A percentile compares a stretch with the other conserved stretches of the same genome.
These are phyloP conservation scores for Malurus leucopterus DNA, from an alignment of 2,797 vertebrate species.

Conservation along the genomic window DNA sequence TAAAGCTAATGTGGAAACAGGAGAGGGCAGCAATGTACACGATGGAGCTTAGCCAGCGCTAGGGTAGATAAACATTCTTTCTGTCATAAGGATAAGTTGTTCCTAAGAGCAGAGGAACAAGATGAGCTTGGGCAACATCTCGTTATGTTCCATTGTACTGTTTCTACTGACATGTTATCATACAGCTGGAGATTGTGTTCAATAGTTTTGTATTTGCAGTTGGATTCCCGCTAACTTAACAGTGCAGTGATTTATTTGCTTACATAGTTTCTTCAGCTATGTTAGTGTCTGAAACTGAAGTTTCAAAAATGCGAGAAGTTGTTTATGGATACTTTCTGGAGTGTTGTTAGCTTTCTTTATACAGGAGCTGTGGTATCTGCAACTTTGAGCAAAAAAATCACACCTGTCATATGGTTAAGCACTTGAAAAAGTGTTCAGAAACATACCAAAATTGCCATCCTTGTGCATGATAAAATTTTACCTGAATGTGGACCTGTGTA, in stretches of 20 bases:
- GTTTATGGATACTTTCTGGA: not conserved
- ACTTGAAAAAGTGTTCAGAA: not conserved
- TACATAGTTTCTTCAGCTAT: not conserved
- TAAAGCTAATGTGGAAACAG: not conserved
- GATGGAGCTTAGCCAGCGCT: fast-evolving
- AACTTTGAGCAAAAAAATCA: not conserved
- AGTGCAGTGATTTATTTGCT: not conserved
- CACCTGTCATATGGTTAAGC: not conserved
- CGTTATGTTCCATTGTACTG: not conserved
- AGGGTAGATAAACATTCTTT: not conserved
- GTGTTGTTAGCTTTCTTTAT: not conserved
- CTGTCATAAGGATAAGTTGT: not conserved
- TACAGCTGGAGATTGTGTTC: not conserved
- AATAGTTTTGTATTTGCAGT: not conserved
- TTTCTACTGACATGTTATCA: not conserved
- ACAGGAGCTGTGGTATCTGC: not conserved
- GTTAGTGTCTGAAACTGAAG: not conserved
- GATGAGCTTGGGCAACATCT: not conserved
- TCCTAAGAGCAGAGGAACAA: not conserved
- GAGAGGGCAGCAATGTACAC: not conserved
- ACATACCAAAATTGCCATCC: not conserved
- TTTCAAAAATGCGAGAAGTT: not conserved
- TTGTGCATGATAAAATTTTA: not conserved
- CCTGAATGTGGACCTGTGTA: not conserved
- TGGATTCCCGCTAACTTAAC: not conserved